Base-by-base conservation (phyloP, 1,140 invertebrate species). In the Cyclargus thomasi region DNA sequence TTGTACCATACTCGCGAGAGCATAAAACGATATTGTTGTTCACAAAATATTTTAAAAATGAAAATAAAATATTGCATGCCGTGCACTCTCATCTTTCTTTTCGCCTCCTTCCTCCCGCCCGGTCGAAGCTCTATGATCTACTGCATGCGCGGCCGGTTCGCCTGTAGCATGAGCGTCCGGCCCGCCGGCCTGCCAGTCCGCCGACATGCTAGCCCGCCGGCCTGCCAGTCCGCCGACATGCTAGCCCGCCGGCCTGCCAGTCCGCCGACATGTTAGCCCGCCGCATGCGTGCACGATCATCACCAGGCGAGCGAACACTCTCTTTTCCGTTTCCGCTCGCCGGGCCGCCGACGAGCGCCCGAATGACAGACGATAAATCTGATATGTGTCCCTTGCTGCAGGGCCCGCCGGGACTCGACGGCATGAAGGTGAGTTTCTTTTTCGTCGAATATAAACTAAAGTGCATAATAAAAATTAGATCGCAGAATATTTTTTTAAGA, bases 351-450 rank as follows among this genome's bases (percentile, higher is more conserved):
- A 47, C 39, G 39, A 47, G 39, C 4, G 39, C 14, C 14, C 14
- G 39, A 47, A 47, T 16, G 39, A 8, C 39, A 47, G 39, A 14
- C 29, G 39, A 47, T 1, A 65, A 53, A 39, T 70, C 68, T 78
- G 68, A 79, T 72, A 18, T 63, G 69, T 78, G 59, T 70, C 65
- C 85, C 82, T 76, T 83, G 85, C 79, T 78, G 74, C 92, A 94
- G 93, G 93, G 93, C 77, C 90, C 92, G 75, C 90, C 93, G 69
- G 93, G 93, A 90, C 92, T 94, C 90, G 93, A 94, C 81, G 93
- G 93, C 74, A 94, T 94, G 92, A 94, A 94, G 92, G 93, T 93
- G 82, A 93, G 92, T 86, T 7, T 53, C 53, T 14, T 22, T 65
- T 57, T 47, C 35, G 55, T 16, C n/a, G 17, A 16, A 10, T 17